Percentiles rank a stretch among this genome's conserved stretches.
These are phyloP conservation scores for Diprion similis DNA, from an alignment of 1,140 invertebrate genomes.

Conservation along the genomic window DNA sequence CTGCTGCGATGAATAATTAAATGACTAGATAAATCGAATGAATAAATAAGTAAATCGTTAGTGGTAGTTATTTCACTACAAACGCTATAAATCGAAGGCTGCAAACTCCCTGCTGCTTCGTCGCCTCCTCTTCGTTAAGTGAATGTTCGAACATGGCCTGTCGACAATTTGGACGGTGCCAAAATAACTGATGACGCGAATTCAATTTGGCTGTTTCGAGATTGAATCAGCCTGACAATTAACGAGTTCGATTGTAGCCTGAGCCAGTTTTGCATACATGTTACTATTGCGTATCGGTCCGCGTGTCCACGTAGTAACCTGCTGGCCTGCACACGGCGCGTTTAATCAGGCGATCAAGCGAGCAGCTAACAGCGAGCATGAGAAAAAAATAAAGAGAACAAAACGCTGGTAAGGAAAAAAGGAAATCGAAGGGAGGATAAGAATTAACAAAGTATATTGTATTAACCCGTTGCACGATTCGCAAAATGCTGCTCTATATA, in stretches of 20 bases:
- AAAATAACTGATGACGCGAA: neutral
- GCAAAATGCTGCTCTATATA: too few relatives aligned
- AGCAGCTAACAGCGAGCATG: neutral
- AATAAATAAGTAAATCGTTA: too few relatives aligned
- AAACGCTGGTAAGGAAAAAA: neutral
- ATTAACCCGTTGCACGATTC: too few relatives aligned
- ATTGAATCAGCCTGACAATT: conserved; percentile 1
- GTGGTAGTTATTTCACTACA: too few relatives aligned
- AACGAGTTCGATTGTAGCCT: neutral
- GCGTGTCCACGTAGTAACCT: too few relatives aligned
- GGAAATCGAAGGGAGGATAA: too few relatives aligned
- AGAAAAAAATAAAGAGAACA: neutral
- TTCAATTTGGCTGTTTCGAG: neutral
- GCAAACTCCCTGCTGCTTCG: neutral
- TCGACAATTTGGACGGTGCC: neutral
- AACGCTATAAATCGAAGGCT: neutral
- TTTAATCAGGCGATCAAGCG: conserved; percentile 19
- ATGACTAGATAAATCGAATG: too few relatives aligned
- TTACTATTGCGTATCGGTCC: too few relatives aligned
- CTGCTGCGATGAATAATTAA: too few relatives aligned
- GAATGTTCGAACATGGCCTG: neutral
- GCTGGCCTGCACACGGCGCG: neutral
- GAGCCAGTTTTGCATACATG: too few relatives aligned
- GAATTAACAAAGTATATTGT: too few relatives aligned
- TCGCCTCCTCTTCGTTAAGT: neutral